Conservation (phyloP, 2,113 vertebrate species). For the Tychaedon coryphoeus region DNA sequence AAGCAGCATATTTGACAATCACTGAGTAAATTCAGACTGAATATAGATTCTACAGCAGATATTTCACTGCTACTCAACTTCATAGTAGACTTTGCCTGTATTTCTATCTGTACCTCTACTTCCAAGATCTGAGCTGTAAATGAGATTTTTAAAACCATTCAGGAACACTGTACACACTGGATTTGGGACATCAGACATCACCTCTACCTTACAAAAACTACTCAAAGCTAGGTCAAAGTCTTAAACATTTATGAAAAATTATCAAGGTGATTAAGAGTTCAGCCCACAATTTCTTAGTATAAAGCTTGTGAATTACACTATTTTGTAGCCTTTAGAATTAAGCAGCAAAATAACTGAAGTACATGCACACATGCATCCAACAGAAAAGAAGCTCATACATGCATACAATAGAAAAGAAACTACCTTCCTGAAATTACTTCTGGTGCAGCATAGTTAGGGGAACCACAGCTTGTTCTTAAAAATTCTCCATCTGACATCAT, state of each 20-base stretch:
- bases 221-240: not conserved
- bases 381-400: conserved; percentile 9
- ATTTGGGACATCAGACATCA: not conserved
- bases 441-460: conserved; percentile 97
- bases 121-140: not conserved
- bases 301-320: not conserved
- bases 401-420: conserved; percentile 45
- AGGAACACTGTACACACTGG: not conserved
- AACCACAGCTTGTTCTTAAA: conserved; percentile 95
- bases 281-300: not conserved
- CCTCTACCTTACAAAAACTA: not conserved
- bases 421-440: conserved; percentile 99
- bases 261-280: not conserved
- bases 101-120: not conserved
- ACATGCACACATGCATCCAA: conserved; percentile 7
- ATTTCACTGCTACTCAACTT: not conserved
- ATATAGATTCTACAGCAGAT: not conserved
- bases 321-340: not conserved
- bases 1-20: not conserved
- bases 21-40: not conserved
- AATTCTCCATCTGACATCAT: conserved; percentile 99
- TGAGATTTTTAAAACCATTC: not conserved
- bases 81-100: not conserved
- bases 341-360: conserved; percentile 1
- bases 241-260: not conserved